phyloP scores from a whole-genome alignment of 2,888 invertebrate species.

The Drosophila heteroneura region DNA sequence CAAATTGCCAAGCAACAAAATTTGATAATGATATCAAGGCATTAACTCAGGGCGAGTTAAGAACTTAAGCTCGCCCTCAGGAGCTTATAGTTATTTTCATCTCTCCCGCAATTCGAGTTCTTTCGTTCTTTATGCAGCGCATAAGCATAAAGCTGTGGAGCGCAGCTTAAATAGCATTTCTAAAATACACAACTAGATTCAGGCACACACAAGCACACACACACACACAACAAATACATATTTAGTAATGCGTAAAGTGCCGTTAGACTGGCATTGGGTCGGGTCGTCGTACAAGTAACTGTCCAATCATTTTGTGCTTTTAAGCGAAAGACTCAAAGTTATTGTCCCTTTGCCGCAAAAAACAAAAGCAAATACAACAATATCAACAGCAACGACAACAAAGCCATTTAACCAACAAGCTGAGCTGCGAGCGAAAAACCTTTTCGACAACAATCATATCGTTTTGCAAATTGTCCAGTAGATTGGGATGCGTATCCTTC shows the following conservation, averaged over 20 bases:
- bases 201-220: constrained; percentile 8
- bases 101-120: constrained; percentile 47
- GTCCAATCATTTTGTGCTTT: constrained; percentile 75
- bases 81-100: constrained; percentile 51
- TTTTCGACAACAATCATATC: constrained; percentile 45
- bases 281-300: constrained; percentile 43
- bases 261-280: constrained; percentile 55
- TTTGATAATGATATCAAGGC: constrained; percentile 76
- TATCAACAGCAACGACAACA: constrained; percentile 47
- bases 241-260: constrained; percentile 51
- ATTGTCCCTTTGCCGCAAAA: constrained; percentile 61
- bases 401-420: constrained; percentile 56
- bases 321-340: constrained; percentile 72
- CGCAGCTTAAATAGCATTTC: constrained; percentile 59
- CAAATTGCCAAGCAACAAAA: constrained; percentile 38
- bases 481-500: constrained; percentile 66
- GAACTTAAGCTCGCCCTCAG: constrained; percentile 50
- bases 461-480: constrained; percentile 71
- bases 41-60: constrained; percentile 63
- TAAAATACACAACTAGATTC: constrained; percentile 37
- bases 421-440: constrained; percentile 37
- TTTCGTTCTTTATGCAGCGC: constrained; percentile 47
- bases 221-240: constrained; percentile 3
- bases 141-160: constrained; percentile 47
- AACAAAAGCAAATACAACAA: constrained; percentile 22